A percentile compares a stretch with the other conserved stretches of the same genome.
phyloP scores from a whole-genome alignment of 2,888 invertebrate genomes.

The Oxystoma pomonae region DNA sequence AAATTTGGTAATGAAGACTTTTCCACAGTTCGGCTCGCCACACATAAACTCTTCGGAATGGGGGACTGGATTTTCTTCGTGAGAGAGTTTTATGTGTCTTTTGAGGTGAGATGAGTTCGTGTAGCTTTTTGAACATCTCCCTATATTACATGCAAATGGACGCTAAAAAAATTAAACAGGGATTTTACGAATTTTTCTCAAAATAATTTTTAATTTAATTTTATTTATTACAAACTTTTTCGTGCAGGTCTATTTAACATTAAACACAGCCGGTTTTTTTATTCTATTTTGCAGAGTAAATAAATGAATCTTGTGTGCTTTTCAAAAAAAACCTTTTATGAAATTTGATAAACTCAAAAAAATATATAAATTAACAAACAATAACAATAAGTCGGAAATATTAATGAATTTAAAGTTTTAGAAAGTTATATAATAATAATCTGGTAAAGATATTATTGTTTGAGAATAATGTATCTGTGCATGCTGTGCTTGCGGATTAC shows the following conservation, averaged over 20 bases:
- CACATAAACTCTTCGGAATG: conserved; percentile 24
- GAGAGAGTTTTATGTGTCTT: conserved; percentile 31
- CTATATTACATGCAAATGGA: conserved; percentile 32
- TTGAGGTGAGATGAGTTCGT: conserved; percentile 34
- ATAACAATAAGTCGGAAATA: too few relatives aligned
- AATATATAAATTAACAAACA: too few relatives aligned
- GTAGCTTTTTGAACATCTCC: conserved; percentile 33
- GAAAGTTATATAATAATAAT: too few relatives aligned
- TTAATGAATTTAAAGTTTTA: too few relatives aligned
- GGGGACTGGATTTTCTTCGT: conserved; percentile 17
- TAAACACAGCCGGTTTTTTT: background rate
- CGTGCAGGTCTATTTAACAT: background rate
- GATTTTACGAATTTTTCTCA: background rate
- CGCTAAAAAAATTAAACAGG: background rate
- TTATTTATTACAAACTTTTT: background rate
- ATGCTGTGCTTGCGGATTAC: too few relatives aligned
- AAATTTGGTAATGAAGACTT: conserved; percentile 34
- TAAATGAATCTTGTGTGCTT: too few relatives aligned
- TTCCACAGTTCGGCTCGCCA: conserved; percentile 29
- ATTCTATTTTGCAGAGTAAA: too few relatives aligned
- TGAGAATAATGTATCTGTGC: too few relatives aligned
- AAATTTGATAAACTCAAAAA: too few relatives aligned
- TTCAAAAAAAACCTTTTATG: too few relatives aligned
- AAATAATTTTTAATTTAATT: background rate
- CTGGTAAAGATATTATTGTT: too few relatives aligned